These are phyloP conservation scores for Falco novaeseelandiae DNA, from an alignment of 2,797 vertebrate genomes.

Conservation along the genomic window DNA sequence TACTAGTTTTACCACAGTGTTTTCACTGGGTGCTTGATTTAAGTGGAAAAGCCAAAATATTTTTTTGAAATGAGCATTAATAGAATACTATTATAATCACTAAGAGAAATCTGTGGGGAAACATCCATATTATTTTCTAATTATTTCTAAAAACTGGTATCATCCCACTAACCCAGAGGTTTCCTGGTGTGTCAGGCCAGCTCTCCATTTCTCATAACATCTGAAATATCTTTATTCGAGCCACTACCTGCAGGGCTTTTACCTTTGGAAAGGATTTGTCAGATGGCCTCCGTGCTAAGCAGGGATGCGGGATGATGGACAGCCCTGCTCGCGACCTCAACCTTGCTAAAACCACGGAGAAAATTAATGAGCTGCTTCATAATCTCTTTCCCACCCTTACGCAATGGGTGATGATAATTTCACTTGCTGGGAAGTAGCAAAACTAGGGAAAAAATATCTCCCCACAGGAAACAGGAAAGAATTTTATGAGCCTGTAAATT, in stretches of 20 bases:
- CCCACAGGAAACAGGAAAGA: background rate
- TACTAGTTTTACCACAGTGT: background rate
- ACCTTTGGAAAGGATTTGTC: background rate
- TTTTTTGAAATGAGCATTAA: background rate
- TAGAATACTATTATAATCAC: background rate
- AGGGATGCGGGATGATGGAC: background rate
- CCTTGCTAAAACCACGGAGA: background rate
- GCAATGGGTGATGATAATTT: background rate
- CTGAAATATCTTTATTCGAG: background rate
- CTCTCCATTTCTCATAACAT: background rate
- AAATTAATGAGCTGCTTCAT: background rate
- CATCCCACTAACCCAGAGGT: background rate
- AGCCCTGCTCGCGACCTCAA: background rate
- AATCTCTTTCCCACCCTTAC: background rate
- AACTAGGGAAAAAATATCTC: background rate
- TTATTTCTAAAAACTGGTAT: background rate
- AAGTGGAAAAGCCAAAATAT: background rate
- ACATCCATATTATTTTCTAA: background rate
- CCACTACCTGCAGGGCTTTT: background rate
- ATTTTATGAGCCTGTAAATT: background rate
- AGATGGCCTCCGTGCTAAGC: fast-evolving
- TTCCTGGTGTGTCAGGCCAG: background rate
- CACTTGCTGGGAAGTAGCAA: background rate
- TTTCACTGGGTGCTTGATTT: background rate
- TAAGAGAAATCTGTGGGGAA: background rate